phyloP scores from a whole-genome alignment of 2,797 vertebrate genomes.

The Epinephelus malabaricus region DNA sequence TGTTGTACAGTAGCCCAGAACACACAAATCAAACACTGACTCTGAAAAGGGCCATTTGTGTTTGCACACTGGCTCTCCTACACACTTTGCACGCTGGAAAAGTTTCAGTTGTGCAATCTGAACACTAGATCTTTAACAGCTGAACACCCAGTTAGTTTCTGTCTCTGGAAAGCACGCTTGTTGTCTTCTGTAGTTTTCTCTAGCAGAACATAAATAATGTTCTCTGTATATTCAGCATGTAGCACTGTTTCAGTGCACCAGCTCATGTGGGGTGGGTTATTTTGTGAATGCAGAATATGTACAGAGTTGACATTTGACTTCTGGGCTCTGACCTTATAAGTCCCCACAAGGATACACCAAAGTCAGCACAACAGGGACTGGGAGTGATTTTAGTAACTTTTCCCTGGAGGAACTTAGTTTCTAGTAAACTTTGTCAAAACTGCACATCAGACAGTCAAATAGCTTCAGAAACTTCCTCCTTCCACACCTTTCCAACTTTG shows the following conservation, averaged over 20 bases:
- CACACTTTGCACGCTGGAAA: too few species aligned
- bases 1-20: too few species aligned
- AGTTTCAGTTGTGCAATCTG: too few species aligned
- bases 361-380: slow-evolving; percentile 7
- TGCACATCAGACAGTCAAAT: background rate
- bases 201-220: background rate
- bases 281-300: background rate
- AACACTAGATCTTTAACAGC: background rate
- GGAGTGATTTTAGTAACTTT: background rate
- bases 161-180: too few species aligned
- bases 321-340: background rate
- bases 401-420: background rate
- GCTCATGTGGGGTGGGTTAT: background rate
- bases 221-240: background rate
- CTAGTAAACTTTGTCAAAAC: background rate
- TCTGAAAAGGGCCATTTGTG: too few species aligned
- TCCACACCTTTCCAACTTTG: too few species aligned
- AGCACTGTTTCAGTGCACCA: background rate
- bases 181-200: background rate
- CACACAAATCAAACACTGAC: too few species aligned
- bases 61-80: too few species aligned
- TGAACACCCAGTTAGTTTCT: background rate
- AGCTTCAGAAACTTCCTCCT: background rate
- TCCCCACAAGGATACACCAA: background rate
- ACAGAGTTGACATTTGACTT: background rate